These are phyloP conservation scores for Rhopalosiphum padi DNA, from an alignment of 1,140 invertebrate genomes.

Conservation along the genomic window DNA sequence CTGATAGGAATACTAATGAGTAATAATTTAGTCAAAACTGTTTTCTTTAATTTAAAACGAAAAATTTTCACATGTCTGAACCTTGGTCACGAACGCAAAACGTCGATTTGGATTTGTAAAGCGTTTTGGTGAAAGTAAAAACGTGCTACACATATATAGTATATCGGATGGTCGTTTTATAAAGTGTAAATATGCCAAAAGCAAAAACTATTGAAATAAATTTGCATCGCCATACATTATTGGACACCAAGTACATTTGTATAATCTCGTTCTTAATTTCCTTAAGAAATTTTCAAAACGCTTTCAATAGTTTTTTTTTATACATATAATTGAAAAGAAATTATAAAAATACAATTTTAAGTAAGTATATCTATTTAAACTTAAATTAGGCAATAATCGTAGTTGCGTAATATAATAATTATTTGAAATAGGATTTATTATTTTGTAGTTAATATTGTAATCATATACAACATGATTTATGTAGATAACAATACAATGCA, in stretches of 20 bases:
- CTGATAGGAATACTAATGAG: conserved; percentile 29
- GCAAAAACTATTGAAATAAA: not conserved
- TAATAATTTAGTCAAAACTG: conserved; percentile 26
- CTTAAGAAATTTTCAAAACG: not conserved
- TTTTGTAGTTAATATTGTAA: not conserved
- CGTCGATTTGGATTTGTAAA: conserved; percentile 31
- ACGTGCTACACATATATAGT: conserved; percentile 46
- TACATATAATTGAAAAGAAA: not conserved
- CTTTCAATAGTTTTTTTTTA: not conserved
- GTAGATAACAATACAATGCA: not conserved
- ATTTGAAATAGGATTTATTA: not conserved
- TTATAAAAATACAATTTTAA: not conserved
- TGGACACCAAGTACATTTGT: not conserved
- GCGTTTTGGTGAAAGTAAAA: conserved; percentile 45
- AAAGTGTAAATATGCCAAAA: conserved; percentile 33
- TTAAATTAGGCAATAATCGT: too few species aligned
- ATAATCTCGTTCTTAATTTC: not conserved
- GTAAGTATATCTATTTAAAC: not conserved
- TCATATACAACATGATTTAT: not conserved
- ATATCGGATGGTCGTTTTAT: not conserved
- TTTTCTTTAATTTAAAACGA: not conserved
- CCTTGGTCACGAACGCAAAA: conserved; percentile 13
- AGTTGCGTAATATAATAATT: not conserved
- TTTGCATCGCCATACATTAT: not conserved
- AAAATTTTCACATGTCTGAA: not conserved